Percentiles rank a stretch among this genome's conserved stretches.
phyloP scores from a whole-genome alignment of 1,140 invertebrate species.

The Aricia agestis region DNA sequence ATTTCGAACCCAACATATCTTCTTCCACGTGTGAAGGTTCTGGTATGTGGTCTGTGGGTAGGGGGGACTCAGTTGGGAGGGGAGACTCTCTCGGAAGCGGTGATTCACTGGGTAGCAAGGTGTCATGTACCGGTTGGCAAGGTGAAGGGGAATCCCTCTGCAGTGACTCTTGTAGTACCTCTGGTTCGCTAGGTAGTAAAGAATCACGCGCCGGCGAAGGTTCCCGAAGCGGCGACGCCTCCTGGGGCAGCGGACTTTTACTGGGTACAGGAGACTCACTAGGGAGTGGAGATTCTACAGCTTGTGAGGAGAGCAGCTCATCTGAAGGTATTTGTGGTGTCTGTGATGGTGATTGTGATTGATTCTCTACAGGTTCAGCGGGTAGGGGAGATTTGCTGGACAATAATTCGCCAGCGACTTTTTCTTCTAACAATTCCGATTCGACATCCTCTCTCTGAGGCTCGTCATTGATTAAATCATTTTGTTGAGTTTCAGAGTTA shows the following conservation, averaged over 20 bases:
- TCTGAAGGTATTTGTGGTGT: background rate
- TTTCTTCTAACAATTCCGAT: conserved; percentile 37
- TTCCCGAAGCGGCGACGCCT: conserved; percentile 27
- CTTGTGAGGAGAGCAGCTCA: conserved; percentile 25
- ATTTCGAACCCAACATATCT: conserved; percentile 27
- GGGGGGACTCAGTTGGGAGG: conserved; percentile 23
- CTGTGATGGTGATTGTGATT: conserved; percentile 1
- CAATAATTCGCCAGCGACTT: conserved; percentile 23
- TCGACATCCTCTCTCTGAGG: conserved; percentile 30
- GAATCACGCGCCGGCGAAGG: background rate
- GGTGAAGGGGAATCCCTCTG: conserved; percentile 27
- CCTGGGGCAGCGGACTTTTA: conserved; percentile 25
- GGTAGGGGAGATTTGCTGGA: conserved; percentile 10
- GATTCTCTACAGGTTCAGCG: background rate
- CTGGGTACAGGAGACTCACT: conserved; percentile 22
- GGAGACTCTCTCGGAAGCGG: conserved; percentile 17
- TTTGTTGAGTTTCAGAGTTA: conserved; percentile 31
- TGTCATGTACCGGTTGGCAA: background rate
- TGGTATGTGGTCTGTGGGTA: conserved; percentile 18
- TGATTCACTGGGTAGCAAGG: conserved; percentile 10
- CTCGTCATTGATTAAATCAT: conserved; percentile 23
- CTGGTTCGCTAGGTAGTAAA: background rate
- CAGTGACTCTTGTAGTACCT: conserved; percentile 22
- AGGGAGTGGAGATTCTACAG: conserved; percentile 34
- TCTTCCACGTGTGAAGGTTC: conserved; percentile 16